These are phyloP conservation scores for Eriosoma lanigerum DNA, from an alignment of 1,140 invertebrate species.

Conservation along the genomic window DNA sequence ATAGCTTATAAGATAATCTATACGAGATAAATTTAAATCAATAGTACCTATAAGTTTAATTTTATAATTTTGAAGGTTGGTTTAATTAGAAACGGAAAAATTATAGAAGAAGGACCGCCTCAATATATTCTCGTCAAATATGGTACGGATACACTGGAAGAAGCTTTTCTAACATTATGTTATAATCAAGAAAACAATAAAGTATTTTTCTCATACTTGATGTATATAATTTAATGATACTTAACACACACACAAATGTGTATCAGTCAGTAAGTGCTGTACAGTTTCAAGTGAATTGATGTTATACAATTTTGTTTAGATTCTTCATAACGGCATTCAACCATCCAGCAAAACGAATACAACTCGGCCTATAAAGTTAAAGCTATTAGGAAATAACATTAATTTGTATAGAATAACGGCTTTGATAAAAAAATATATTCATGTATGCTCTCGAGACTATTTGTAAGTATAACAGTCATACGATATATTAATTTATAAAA, in stretches of 20 bases:
- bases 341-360: not conserved
- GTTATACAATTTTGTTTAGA: no score
- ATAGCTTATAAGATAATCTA: no score
- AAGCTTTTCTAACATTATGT: conserved; percentile 65
- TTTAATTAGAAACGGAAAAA: conserved; percentile 64
- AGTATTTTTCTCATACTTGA: conserved; percentile 15
- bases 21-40: no score
- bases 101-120: conserved; percentile 65
- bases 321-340: no score
- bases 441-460: conserved; percentile 20
- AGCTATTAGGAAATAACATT: not conserved
- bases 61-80: conserved; percentile 59
- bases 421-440: conserved; percentile 23
- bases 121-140: conserved; percentile 53
- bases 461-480: not conserved
- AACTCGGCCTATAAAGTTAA: not conserved
- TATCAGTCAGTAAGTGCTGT: no score
- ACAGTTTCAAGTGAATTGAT: no score
- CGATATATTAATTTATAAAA: no score
- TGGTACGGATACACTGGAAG: conserved; percentile 62
- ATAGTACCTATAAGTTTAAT: no score
- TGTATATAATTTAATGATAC: not conserved
- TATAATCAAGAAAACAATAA: conserved; percentile 48
- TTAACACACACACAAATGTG: no score
- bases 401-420: conserved; percentile 1